Base-by-base conservation (phyloP, 2,113 vertebrate species). In the Poicephalus meyeri region DNA sequence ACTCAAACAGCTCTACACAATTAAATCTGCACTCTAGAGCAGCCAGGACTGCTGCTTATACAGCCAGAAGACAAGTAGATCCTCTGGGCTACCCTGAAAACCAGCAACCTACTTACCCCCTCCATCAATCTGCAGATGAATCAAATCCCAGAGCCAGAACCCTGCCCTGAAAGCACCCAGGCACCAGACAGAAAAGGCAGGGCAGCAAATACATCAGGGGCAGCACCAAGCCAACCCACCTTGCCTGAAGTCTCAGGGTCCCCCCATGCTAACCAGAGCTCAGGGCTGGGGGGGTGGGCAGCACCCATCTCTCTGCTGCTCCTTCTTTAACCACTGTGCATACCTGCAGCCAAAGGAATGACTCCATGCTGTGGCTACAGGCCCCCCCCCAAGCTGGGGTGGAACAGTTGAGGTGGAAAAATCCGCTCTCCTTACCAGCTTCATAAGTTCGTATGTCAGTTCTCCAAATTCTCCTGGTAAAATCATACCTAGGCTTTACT, bases 171-270 rank as follows among this genome's bases (percentile, higher is more conserved):
- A 41, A 68, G 10, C 25, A 17, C 24, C 25, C 25, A 25, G 55
- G 42, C 55, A 29, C 63, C 10, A 19, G n/a, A 20, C 8, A 58
- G 63, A 41, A 53, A 55, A 73, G 26, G 25, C 47, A 87, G 26
- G 19, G 56, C 39, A 70, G 28, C 15, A 25, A 56, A n/a, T 9
- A 14, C 26, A 31, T 35, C 1, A 1, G 26, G 3, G 21, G 71
- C 46, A 61, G 35, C 35, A 44, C 65, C 0, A 1, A 44, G 46
- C 47, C 1, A 1, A 21, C 16, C 16, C 2, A 2, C 41, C 35
- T 13, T 44, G n/a, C 16, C 10, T 2, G 0, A 0, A 35, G 46
- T 7, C 42, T 64, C 5, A 1, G 19, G 44, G 23, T 39, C 10
- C 42, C 41, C 39, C 46, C 1, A 8, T 19, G 60, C 61, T 16